Conservation (phyloP, 1,140 invertebrate genomes). For the Drosophila athabasca region DNA sequence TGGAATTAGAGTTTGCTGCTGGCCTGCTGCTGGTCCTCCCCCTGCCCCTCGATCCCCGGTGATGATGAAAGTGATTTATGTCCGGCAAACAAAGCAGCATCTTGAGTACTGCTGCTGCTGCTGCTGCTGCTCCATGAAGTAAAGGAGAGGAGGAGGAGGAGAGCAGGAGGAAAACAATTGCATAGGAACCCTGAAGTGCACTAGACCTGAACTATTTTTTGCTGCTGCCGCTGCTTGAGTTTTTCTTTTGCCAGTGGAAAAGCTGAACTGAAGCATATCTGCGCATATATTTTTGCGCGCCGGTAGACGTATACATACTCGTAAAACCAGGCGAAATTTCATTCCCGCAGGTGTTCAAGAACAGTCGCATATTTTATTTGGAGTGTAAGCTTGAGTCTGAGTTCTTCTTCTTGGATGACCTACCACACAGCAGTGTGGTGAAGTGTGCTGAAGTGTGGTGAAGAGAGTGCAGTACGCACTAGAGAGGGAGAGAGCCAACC, state of each 20-base stretch:
- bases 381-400: slow-evolving; percentile 27
- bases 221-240: slow-evolving; percentile 1
- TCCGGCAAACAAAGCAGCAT: slow-evolving; percentile 41
- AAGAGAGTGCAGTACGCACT: slow-evolving; percentile 2
- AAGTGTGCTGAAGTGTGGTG: too few species aligned
- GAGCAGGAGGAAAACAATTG: slow-evolving; percentile 38
- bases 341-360: slow-evolving; percentile 37
- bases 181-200: slow-evolving; percentile 64
- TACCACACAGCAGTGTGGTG: slow-evolving; percentile 21
- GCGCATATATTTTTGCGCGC: slow-evolving; percentile 15
- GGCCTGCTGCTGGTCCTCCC: slow-evolving; percentile 11
- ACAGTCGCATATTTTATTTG: slow-evolving; percentile 36
- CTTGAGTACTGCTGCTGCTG: slow-evolving; percentile 13
- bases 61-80: slow-evolving; percentile 78
- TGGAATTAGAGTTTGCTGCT: slow-evolving; percentile 56
- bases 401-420: slow-evolving; percentile 33
- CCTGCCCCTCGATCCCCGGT: neutral
- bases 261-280: slow-evolving; percentile 53
- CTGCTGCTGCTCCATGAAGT: slow-evolving; percentile 19
- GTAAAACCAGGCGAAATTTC: slow-evolving; percentile 25
- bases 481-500: slow-evolving; percentile 34
- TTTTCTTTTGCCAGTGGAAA: slow-evolving; percentile 36
- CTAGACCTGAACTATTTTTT: slow-evolving; percentile 66
- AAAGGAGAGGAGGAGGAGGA: slow-evolving; percentile 14
- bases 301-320: too few species aligned